Evolutionary conservation across 1,140 invertebrate genomes (phyloP), one percentile per base, ranked within the genome.

Genomic region (Oncopeltus fasciatus): DNA sequence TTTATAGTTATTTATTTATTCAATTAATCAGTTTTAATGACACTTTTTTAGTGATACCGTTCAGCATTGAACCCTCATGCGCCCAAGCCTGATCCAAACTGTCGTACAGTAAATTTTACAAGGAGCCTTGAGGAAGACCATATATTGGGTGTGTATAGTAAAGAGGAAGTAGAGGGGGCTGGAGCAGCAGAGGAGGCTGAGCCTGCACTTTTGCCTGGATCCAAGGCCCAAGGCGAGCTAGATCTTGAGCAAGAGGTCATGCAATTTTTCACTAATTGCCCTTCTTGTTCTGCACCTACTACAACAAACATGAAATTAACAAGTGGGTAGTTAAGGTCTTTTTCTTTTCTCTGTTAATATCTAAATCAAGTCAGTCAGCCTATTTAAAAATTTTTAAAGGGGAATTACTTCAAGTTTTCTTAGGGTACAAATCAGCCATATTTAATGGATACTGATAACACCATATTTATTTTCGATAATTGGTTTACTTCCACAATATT

Each of bases 251-350:
- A 83, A 0, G 92, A 95, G 76, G 86, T 98, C 29, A 69, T 97
- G 38, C 80, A 83, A 47, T 97, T 99, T 74, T 71, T 75, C 4
- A 92, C 89, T 9, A 89, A 92, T 72, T 99, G 96, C 73, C 86
- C 90, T 1, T 79, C 83, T 62, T 99, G 96, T 73, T 83, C 85
- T 62, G 77, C 80, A 9, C 83, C 84, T 0, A 92, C 89, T 68
- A 76, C 85, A 58, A 97, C 93, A 1, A 95, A 97, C 70, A 98
- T 99, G 95, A 99, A 98, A 76, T 69, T 95, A 49, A 95, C 92
- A 12, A 87, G 85, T 87, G 82, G 74, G 75, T 76, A 76, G 78
- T 74, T n/a, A n/a, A n/a, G n/a, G n/a, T n/a, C n/a, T n/a, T n/a
- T n/a, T n/a, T n/a, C n/a, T n/a, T n/a, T n/a, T n/a, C n/a, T n/a